These are phyloP conservation scores for Drosophila aff. DNA, from an alignment of 1,140 invertebrate species.

Conservation along the genomic window DNA sequence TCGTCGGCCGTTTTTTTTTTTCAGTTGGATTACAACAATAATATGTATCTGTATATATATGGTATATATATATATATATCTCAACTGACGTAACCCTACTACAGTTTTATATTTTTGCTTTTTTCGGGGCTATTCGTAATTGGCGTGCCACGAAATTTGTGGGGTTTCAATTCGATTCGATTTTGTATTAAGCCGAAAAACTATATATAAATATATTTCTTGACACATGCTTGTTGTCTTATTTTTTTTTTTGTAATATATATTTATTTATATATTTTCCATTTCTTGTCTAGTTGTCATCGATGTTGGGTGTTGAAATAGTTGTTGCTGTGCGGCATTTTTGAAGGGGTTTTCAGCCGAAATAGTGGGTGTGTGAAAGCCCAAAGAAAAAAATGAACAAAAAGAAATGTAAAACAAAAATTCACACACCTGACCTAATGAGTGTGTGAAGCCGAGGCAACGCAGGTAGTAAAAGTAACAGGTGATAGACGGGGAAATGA, in stretches of 20 bases:
- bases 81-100: constrained; percentile 42
- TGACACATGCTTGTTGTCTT: constrained; percentile 44
- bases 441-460: too few relatives aligned
- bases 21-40: constrained; percentile 48
- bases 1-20: constrained; percentile 34
- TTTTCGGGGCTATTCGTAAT: constrained; percentile 56
- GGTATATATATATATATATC: constrained; percentile 27
- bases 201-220: constrained; percentile 15
- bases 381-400: background rate
- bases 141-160: constrained; percentile 68
- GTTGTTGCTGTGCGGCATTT: constrained; percentile 31
- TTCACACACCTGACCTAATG: constrained; percentile 25
- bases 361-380: constrained; percentile 24
- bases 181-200: constrained; percentile 11
- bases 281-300: constrained; percentile 47
- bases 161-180: constrained; percentile 35
- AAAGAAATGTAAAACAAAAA: background rate
- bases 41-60: constrained; percentile 17
- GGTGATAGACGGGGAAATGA: constrained; percentile 26
- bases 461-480: constrained; percentile 27
- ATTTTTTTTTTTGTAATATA: background rate
- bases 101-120: constrained; percentile 10
- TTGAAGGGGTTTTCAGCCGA: constrained; percentile 5
- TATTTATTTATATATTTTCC: background rate
- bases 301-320: constrained; percentile 70